Conservation (phyloP, 2,888 invertebrate species). For the Candidula unifasciata region DNA sequence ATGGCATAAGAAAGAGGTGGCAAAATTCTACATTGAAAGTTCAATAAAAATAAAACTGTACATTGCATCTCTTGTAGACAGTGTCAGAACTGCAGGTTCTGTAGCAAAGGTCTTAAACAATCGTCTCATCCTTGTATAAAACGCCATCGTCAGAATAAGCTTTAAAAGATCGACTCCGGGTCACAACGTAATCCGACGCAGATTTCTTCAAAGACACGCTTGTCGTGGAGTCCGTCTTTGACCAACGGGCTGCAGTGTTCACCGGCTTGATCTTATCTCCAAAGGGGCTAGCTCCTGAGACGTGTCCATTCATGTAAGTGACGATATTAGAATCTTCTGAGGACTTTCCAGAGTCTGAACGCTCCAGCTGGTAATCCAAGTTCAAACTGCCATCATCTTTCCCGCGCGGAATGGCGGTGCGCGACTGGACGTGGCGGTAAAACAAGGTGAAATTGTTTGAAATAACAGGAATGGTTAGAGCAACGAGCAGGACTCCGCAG, state of each 20-base stretch:
- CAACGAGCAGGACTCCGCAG: conserved; percentile 74
- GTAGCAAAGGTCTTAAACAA: conserved; percentile 55
- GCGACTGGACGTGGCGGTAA: conserved; percentile 74
- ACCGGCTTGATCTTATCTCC: conserved; percentile 47
- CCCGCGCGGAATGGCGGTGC: conserved; percentile 52
- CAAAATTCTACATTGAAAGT: too few species aligned
- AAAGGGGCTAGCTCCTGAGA: conserved; percentile 53
- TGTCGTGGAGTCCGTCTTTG: conserved; percentile 64
- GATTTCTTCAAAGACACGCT: conserved; percentile 61
- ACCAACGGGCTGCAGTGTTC: conserved; percentile 49
- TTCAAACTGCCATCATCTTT: conserved; percentile 21
- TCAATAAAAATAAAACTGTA: too few species aligned
- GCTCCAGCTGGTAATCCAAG: background rate
- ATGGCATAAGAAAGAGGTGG: too few species aligned
- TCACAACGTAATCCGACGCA: conserved; percentile 59
- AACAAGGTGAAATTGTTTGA: conserved; percentile 77
- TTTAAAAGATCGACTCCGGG: conserved; percentile 60
- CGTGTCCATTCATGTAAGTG: conserved; percentile 61
- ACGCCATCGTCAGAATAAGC: conserved; percentile 71
- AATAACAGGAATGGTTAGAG: conserved; percentile 76
- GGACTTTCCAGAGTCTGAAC: conserved; percentile 19
- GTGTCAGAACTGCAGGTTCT: too few species aligned
- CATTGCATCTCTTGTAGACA: too few species aligned
- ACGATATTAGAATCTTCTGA: conserved; percentile 35
- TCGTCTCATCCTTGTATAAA: conserved; percentile 62